phyloP scores from a whole-genome alignment of 2,888 invertebrate genomes.

The Cacoxenus indagator region DNA sequence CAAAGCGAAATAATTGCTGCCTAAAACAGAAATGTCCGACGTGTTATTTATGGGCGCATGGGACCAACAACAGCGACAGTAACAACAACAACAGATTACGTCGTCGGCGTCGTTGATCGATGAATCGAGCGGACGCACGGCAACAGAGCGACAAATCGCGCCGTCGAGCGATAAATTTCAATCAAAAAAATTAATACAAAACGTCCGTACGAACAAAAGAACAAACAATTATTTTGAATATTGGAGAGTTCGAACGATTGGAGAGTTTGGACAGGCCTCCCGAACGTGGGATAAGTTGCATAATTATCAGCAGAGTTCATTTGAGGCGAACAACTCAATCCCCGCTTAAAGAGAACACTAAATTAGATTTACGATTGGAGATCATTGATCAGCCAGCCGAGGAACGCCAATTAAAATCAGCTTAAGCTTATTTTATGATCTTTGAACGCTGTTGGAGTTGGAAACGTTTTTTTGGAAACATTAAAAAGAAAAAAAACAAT shows the following conservation, averaged over 20 bases:
- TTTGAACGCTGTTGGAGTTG: conserved; percentile 11
- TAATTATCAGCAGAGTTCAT: not conserved
- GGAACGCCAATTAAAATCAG: conserved; percentile 58
- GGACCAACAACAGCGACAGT: not conserved
- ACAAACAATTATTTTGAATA: conserved; percentile 17
- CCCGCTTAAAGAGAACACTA: conserved; percentile 44
- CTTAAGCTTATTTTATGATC: conserved; percentile 54
- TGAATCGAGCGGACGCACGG: not conserved
- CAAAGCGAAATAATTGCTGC: conserved; percentile 49
- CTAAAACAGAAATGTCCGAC: conserved; percentile 34
- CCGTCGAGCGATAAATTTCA: conserved; percentile 53
- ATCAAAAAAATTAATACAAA: conserved; percentile 36
- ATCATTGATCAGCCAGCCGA: conserved; percentile 51
- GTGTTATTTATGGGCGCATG: conserved; percentile 20
- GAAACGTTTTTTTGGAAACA: not conserved
- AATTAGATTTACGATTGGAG: conserved; percentile 65
- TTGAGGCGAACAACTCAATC: conserved; percentile 1
- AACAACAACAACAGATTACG: not conserved
- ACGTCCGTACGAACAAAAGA: not conserved
- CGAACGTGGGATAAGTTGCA: conserved; percentile 4
- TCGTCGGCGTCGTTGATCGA: not conserved
- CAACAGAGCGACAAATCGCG: conserved; percentile 42
- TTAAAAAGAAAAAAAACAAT: not conserved
- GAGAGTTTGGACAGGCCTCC: not conserved
- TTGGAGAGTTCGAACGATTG: not conserved